Percentiles rank a stretch among this genome's conserved stretches.
These are phyloP conservation scores for Teleiodes luculella DNA, from an alignment of 2,888 invertebrate genomes.

Conservation along the genomic window DNA sequence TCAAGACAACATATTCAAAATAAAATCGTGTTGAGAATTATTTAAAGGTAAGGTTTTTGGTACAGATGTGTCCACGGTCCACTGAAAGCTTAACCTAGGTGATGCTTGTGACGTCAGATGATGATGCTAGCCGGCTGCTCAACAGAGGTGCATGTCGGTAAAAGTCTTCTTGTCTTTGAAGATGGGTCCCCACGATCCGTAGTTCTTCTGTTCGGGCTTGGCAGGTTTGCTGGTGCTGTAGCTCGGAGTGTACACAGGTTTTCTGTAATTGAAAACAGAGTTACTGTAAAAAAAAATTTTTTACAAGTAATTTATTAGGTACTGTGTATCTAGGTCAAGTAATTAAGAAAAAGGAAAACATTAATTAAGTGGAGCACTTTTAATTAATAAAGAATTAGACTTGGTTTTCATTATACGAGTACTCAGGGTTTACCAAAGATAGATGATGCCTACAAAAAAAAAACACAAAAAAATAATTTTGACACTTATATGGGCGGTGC, in stretches of 20 bases:
- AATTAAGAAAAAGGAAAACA: too few species aligned
- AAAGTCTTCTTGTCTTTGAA: conserved; percentile 87
- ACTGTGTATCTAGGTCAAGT: too few species aligned
- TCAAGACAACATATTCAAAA: conserved; percentile 18
- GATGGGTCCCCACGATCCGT: conserved; percentile 85
- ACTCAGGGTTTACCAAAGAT: too few species aligned
- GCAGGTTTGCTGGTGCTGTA: conserved; percentile 47
- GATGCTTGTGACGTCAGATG: conserved; percentile 37
- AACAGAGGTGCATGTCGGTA: conserved; percentile 84
- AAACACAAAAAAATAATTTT: too few species aligned
- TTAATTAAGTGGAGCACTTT: too few species aligned
- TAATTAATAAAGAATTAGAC: too few species aligned
- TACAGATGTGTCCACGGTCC: neutral
- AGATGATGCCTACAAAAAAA: too few species aligned
- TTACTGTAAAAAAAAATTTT: neutral
- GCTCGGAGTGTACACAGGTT: conserved; percentile 44
- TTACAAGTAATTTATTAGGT: too few species aligned
- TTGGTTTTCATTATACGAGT: too few species aligned
- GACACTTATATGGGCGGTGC: too few species aligned
- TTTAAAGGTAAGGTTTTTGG: neutral
- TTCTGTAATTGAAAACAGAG: conserved; percentile 40
- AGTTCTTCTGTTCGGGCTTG: conserved; percentile 64
- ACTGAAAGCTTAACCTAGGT: conserved; percentile 7
- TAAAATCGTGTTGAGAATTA: neutral
- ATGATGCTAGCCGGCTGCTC: conserved; percentile 40